Evolutionary conservation across 1,140 invertebrate species (phyloP).

Genomic region (Adoxophyes honmai): DNA sequence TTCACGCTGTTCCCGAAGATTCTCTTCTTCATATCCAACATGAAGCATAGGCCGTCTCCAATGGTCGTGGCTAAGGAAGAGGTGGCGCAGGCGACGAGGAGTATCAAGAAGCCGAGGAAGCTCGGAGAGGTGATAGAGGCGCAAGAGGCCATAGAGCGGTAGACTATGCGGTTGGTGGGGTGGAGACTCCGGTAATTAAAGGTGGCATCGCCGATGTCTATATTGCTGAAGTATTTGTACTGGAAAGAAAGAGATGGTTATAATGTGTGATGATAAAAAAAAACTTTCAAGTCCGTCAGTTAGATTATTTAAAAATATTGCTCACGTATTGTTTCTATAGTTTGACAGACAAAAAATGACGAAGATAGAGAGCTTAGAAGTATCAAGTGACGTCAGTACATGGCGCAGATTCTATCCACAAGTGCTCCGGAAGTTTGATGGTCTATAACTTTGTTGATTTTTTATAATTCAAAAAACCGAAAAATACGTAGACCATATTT

Average conservation of each 20-base stretch:
- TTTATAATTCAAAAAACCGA: too few relatives aligned
- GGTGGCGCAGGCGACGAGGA: slow-evolving; percentile 34
- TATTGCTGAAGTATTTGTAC: slow-evolving; percentile 52
- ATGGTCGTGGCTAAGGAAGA: slow-evolving; percentile 21
- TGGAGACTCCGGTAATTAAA: slow-evolving; percentile 59
- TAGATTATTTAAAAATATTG: too few relatives aligned
- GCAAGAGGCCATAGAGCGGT: slow-evolving; percentile 42
- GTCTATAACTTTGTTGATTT: too few relatives aligned
- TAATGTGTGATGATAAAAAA: too few relatives aligned
- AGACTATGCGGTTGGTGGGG: slow-evolving; percentile 44
- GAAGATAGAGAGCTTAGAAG: too few relatives aligned
- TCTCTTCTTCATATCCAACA: slow-evolving; percentile 45
- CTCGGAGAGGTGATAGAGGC: slow-evolving; percentile 29
- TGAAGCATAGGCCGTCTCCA: slow-evolving; percentile 37
- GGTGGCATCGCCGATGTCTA: slow-evolving; percentile 42
- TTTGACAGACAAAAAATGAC: too few relatives aligned
- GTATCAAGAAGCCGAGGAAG: slow-evolving; percentile 32
- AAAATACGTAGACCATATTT: too few relatives aligned
- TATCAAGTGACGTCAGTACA: too few relatives aligned
- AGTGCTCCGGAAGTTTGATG: too few relatives aligned
- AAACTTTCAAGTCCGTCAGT: too few relatives aligned
- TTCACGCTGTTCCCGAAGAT: slow-evolving; percentile 34
- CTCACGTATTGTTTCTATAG: too few relatives aligned
- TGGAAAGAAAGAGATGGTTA: slow-evolving; percentile 18
- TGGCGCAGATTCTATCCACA: too few relatives aligned